Base-by-base conservation (phyloP, 1,140 invertebrate species). In the Rhyacophila brunnea region DNA sequence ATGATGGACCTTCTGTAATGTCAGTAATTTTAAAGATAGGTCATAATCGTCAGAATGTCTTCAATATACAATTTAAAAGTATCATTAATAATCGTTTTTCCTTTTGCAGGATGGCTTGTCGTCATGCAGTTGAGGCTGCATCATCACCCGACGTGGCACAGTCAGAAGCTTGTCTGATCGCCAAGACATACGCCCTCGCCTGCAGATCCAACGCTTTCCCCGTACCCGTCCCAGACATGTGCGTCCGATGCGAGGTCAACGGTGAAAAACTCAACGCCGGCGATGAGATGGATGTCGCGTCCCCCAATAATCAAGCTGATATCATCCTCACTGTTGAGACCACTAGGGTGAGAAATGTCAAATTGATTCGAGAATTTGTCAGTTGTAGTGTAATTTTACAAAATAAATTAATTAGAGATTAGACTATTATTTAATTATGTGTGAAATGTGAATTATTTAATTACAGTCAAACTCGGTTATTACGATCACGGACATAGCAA, bases 271-370 rank as follows among this genome's bases (percentile, higher is more conserved):
- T 14, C 44, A 72, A 78, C 13, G 48, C 84, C 11, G 84, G 82
- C 4, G 82, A 87, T 20, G 74, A 70, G 15, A 87, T 88, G 68
- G 83, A 81, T 38, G 75, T 89, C 0, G 87, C 87, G 66, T 68
- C 82, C 18, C 88, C 87, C 1, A 79, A 78, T 38, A 88, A 87
- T 53, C 77, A 87, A 61, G 89, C 88, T 6, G 90, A 92, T 66
- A 77, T 91, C 57, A 72, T 92, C 4, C 74, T 91, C 32, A 77
- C 87, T 5, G 78, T 91, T n/a, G 88, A 91, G 56, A 72, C 85
- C 72, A 78, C 77, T 10, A 64, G 70, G 65, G 77, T 77, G n/a
- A n/a, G n/a, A n/a, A n/a, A n/a, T n/a, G n/a, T n/a, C n/a, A n/a
- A n/a, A n/a, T n/a, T n/a, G n/a, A n/a, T n/a, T n/a, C n/a, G n/a